Evolutionary conservation across 2,797 vertebrate genomes (phyloP).

Genomic region (Rhabdophis nuchalis): DNA sequence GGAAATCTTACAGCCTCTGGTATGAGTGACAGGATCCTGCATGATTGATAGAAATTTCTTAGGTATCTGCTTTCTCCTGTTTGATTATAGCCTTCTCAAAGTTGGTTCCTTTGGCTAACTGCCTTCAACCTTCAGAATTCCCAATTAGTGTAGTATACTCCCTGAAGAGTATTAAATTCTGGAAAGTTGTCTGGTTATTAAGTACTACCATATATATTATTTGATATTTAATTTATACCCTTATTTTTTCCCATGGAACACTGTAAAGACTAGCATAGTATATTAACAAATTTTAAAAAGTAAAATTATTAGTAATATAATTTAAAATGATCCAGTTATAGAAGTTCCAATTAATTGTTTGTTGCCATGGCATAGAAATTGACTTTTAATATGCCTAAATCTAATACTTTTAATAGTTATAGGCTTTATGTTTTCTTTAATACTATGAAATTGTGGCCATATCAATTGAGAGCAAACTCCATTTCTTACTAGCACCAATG

Average conservation of each 20-base stretch:
- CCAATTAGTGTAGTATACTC: not conserved
- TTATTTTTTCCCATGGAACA: not conserved
- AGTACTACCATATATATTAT: not conserved
- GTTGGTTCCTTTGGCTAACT: not conserved
- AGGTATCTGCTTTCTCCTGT: not conserved
- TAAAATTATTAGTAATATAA: not conserved
- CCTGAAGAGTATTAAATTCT: not conserved
- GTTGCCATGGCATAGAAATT: not conserved
- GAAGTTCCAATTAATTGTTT: not conserved
- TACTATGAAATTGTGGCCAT: not conserved
- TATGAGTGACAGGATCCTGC: not conserved
- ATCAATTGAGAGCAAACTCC: too few species aligned
- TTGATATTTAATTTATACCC: not conserved
- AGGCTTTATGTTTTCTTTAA: not conserved
- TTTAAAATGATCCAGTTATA: not conserved
- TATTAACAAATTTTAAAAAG: not conserved
- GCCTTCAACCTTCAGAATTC: not conserved
- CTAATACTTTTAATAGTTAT: not conserved
- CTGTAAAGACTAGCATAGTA: not conserved
- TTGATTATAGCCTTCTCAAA: not conserved
- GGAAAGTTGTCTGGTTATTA: not conserved
- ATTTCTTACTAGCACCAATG: too few species aligned
- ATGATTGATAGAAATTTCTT: not conserved
- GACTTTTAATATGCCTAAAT: not conserved
- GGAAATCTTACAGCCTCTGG: not conserved